Percentiles rank a stretch among this genome's conserved stretches.
These are phyloP conservation scores for Dolomedes plantarius DNA, from an alignment of 2,888 invertebrate genomes.

Conservation along the genomic window DNA sequence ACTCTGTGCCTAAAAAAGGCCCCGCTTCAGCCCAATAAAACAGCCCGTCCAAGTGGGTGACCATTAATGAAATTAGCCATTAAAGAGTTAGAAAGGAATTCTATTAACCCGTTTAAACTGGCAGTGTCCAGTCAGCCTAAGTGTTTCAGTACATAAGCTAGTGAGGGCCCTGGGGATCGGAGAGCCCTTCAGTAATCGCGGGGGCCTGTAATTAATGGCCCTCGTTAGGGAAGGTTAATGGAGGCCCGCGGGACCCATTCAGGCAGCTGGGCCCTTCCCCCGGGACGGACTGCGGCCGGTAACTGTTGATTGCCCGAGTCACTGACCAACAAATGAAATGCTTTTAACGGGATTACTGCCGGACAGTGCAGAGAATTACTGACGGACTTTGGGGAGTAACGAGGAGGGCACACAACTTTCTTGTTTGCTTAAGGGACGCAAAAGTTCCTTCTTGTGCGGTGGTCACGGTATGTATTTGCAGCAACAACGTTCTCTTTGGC, in stretches of 20 bases:
- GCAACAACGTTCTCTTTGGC: neutral
- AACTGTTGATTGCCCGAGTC: conserved; percentile 71
- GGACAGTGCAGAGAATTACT: conserved; percentile 61
- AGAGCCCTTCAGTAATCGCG: conserved; percentile 66
- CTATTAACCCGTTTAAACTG: conserved; percentile 71
- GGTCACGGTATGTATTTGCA: conserved; percentile 4
- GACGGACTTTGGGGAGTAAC: conserved; percentile 45
- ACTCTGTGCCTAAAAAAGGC: neutral
- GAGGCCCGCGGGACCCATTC: conserved; percentile 59
- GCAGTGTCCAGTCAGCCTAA: conserved; percentile 41
- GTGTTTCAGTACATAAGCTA: conserved; percentile 71
- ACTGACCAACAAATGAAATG: conserved; percentile 72
- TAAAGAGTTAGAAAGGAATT: conserved; percentile 71
- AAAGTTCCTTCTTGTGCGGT: conserved; percentile 27
- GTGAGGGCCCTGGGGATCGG: conserved; percentile 21
- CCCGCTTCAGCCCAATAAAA: conserved; percentile 21
- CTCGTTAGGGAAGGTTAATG: conserved; percentile 70
- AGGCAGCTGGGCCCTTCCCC: conserved; percentile 43
- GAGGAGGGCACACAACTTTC: conserved; percentile 53
- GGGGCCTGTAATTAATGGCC: conserved; percentile 71
- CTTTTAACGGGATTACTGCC: conserved; percentile 71
- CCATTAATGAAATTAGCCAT: conserved; percentile 72
- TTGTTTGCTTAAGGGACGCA: conserved; percentile 64
- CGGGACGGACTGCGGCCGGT: conserved; percentile 68
- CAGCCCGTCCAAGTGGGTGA: conserved; percentile 58